A percentile compares a stretch with the other conserved stretches of the same genome.
Evolutionary conservation across 1,140 invertebrate genomes (phyloP).

Genomic region (Aradophagus sp.): DNA sequence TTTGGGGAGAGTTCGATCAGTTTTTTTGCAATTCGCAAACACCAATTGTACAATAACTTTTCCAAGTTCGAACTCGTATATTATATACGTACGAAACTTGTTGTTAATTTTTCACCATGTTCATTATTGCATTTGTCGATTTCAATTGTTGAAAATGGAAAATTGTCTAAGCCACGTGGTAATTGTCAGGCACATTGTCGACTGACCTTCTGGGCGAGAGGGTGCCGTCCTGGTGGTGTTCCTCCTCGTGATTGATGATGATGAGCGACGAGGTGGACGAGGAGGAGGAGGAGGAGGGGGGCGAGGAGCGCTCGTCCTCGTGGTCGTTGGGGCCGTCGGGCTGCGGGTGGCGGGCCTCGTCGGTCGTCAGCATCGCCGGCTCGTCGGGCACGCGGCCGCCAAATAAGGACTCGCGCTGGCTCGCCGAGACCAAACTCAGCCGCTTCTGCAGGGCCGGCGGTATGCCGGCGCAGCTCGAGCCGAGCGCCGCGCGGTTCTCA

Average conservation of each 20-base stretch:
- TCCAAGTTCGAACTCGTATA: no score
- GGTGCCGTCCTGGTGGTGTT: constrained; percentile 34
- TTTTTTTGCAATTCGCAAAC: no score
- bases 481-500: constrained; percentile 57
- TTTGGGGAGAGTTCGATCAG: no score
- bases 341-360: constrained; percentile 8
- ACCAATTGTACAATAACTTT: no score
- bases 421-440: constrained; percentile 65
- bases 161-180: no score
- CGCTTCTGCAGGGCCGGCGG: constrained; percentile 67
- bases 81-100: no score
- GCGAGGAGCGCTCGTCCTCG: constrained; percentile 30
- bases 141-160: no score
- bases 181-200: no score
- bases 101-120: no score
- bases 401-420: constrained; percentile 68
- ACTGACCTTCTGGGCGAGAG: constrained; percentile 40
- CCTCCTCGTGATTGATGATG: constrained; percentile 31
- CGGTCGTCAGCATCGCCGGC: constrained; percentile 3
- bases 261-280: constrained; percentile 25
- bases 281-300: constrained; percentile 12
- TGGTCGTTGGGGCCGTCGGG: constrained; percentile 16
- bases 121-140: no score
- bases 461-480: constrained; percentile 59
- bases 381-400: constrained; percentile 58